Base-by-base conservation (phyloP, 1,140 invertebrate genomes). In the Cepaea nemoralis region DNA sequence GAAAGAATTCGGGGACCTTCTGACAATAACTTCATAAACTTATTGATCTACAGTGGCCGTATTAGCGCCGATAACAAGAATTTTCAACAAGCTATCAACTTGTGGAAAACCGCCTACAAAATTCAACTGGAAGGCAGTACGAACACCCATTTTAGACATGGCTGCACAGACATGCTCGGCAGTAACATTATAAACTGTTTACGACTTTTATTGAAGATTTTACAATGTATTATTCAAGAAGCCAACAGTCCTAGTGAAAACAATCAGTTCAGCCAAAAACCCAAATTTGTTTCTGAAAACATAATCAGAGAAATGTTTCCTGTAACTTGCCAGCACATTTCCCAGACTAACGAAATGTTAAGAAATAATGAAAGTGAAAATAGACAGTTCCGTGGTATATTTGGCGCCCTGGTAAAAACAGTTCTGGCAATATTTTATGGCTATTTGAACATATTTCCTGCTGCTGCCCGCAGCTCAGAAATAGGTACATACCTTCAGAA, bases 41-140 rank as follows among this genome's bases (percentile, higher is more conserved):
- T 79, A 37, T n/a, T 79, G 35, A 67, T 79, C 22, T 79, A 79
- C 63, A 40, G 63, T 31, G 77, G 77, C 16, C 63, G 63, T 40
- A 27, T 55, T 16, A 24, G n/a, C 48, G 77, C 77, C 2, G 77
- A 79, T 69, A 45, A 79, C 8, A 22, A 69, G 37, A 67, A 79
- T 27, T 69, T 79, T 19, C 40, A 14, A 33, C 37, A 40, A 37
- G 77, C 77, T 16, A n/a, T 67, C 8, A 2, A 42, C 1, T 48
- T 79, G 8, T 79, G 77, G 77, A 67, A 48, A 42, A 31, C 40
- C 24, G 40, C 77, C 1, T 79, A 79, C 27, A 45, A 67, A 42
- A 19, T 79, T 12, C 66, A 45, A 8, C 31, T 69, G 1, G 19
- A 79, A 3, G 69, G 69, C 31, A 45, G 24, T 35, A 6, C 33